These are phyloP conservation scores for Orbicella faveolata DNA, from an alignment of 64 coral and sea anemone species.

Conservation along the genomic window DNA sequence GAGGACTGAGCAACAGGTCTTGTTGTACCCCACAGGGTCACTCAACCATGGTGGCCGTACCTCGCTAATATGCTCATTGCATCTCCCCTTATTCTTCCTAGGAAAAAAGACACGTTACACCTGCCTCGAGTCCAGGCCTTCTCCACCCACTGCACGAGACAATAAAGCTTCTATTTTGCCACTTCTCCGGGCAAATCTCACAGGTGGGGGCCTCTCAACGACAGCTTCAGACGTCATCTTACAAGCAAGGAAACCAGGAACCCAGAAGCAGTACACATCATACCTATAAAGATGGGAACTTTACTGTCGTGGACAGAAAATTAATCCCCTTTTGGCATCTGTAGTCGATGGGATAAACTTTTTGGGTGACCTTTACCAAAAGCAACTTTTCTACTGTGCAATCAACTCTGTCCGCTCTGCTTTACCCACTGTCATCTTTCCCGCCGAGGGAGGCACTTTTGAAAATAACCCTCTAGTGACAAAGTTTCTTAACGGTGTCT, in stretches of 20 bases:
- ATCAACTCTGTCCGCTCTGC: too few relatives aligned
- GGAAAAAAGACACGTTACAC: slow-evolving; percentile 23
- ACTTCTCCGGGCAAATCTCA: slow-evolving; percentile 34
- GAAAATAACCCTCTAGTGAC: too few relatives aligned
- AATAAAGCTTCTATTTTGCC: slow-evolving; percentile 12
- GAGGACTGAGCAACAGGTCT: too few relatives aligned
- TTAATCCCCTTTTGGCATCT: too few relatives aligned
- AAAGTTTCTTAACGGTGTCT: too few relatives aligned
- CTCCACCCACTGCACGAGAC: slow-evolving; percentile 7
- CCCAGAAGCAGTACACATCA: slow-evolving; percentile 23
- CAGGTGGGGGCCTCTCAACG: slow-evolving; percentile 23
- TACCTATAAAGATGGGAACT: neutral
- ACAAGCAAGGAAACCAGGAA: slow-evolving; percentile 27
- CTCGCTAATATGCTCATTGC: slow-evolving; percentile 28
- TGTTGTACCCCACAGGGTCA: too few relatives aligned
- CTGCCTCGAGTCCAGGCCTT: neutral
- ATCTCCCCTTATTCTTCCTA: slow-evolving; percentile 19
- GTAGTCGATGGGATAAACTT: too few relatives aligned
- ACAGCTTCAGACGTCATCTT: slow-evolving; percentile 26
- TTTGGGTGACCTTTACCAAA: too few relatives aligned
- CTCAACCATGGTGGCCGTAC: slow-evolving; percentile 41
- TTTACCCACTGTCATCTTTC: too few relatives aligned
- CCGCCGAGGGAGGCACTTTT: too few relatives aligned
- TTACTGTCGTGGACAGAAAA: too few relatives aligned
- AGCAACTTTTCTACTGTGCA: too few relatives aligned